Conservation (phyloP, 2,888 invertebrate genomes). For the Idaea biselata region DNA sequence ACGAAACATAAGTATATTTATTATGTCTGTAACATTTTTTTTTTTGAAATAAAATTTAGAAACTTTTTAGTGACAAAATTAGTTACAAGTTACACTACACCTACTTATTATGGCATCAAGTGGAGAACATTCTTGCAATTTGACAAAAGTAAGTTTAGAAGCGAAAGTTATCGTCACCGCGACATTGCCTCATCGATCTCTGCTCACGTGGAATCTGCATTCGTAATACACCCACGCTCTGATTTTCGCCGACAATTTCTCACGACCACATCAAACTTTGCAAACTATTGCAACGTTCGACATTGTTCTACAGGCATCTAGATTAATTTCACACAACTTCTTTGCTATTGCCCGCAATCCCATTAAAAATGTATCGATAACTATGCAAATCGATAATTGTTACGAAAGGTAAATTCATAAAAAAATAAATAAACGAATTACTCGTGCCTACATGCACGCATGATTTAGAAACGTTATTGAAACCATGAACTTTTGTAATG, state of each 20-base stretch:
- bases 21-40: too few species aligned
- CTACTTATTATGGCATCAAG: too few species aligned
- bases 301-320: constrained; percentile 53
- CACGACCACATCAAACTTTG: constrained; percentile 58
- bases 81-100: too few species aligned
- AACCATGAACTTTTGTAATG: constrained; percentile 36
- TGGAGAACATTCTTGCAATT: neutral
- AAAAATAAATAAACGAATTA: constrained; percentile 33
- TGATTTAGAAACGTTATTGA: constrained; percentile 38
- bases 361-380: constrained; percentile 42
- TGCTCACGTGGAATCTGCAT: constrained; percentile 58
- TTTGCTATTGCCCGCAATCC: constrained; percentile 44
- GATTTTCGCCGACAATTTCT: constrained; percentile 66
- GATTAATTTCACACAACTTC: constrained; percentile 59
- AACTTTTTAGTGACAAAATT: too few species aligned
- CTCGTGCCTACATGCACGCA: constrained; percentile 24
- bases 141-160: constrained; percentile 38
- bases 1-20: too few species aligned
- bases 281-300: constrained; percentile 49
- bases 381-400: constrained; percentile 55
- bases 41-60: too few species aligned
- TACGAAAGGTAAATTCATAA: constrained; percentile 36
- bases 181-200: constrained; percentile 63
- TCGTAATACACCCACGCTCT: constrained; percentile 74
- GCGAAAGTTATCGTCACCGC: constrained; percentile 67